Conservation (phyloP, 2,113 vertebrate genomes). For the Pseudopodoces humilis region DNA sequence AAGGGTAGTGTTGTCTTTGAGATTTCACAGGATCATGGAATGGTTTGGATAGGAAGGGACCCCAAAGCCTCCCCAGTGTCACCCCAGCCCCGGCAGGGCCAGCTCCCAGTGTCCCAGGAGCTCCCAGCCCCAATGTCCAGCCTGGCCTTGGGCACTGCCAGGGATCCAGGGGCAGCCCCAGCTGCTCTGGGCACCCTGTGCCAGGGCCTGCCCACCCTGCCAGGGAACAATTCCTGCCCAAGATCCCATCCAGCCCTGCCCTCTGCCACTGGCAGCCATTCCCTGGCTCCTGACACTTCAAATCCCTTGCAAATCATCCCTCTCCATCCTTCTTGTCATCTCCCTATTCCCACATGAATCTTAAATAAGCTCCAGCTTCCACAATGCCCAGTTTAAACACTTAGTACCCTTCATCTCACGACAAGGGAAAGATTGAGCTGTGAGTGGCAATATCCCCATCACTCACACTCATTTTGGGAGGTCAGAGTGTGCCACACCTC, state of each 20-base stretch:
- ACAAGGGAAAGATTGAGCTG: not conserved
- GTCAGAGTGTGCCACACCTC: not conserved
- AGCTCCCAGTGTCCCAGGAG: not conserved
- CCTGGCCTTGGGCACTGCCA: not conserved
- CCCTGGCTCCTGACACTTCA: not conserved
- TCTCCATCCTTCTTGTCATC: no score
- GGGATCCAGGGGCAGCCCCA: not conserved
- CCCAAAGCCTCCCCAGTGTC: rapidly evolving
- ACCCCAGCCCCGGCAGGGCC: not conserved
- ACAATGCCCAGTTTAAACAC: not conserved
- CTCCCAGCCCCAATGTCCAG: not conserved
- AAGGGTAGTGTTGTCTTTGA: not conserved
- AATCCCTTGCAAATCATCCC: not conserved
- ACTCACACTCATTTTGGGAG: not conserved
- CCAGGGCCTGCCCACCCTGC: not conserved
- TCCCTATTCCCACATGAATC: not conserved
- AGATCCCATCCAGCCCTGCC: rapidly evolving
- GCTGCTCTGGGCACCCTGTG: not conserved
- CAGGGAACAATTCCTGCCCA: not conserved
- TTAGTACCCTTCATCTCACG: not conserved
- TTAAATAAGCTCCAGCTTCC: not conserved
- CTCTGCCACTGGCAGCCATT: not conserved
- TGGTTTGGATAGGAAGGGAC: not conserved
- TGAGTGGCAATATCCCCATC: not conserved
- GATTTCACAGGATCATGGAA: not conserved